Evolutionary conservation across 2,888 invertebrate genomes (phyloP), one percentile per base, ranked within the genome.

Genomic region (Xiphydria camelus): DNA sequence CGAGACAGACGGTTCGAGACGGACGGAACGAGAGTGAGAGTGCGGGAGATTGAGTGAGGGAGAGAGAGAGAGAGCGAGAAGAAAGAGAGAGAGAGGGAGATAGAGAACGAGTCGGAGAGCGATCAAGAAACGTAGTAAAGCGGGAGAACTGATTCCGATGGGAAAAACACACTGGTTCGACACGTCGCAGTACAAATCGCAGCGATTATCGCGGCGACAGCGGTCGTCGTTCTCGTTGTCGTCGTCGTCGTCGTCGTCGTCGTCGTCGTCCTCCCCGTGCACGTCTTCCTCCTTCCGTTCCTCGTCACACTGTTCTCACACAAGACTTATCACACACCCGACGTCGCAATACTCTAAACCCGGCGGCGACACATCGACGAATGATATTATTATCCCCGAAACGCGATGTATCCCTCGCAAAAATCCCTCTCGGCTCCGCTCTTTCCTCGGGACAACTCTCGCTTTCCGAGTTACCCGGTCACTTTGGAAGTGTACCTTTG

Each of bases 401-500:
- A n/a, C n/a, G n/a, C n/a, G n/a, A n/a, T n/a, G n/a, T n/a, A n/a
- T n/a, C 15, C 29, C 29, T 10, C 29, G 29, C 14, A 7, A 29
- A 29, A 29, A 29, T 15, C 15, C 29, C 29, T 29, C 12, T 12
- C 7, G 29, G 15, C 15, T 15, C 29, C 29, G 12, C 29, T 29
- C 29, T 29, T 29, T 15, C 29, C 29, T 29, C 29, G 29, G 29
- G 29, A 29, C 15, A 29, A 29, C 29, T 29, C 29, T 29, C 29
- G 29, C 29, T 29, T 29, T 29, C 15, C 12, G 15, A 29, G 29
- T 29, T 29, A 29, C 29, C 42, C 47, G 51, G 48, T 48, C 47
- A 51, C 53, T 52, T 32, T 35, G 37, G 10, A 47, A 53, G 53
- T 59, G 63, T 72, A 74, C 73, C 74, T 75, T 75, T 74, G 73